Evolutionary conservation across 1,140 invertebrate genomes (phyloP), one percentile per base, ranked within the genome.

Genomic region (Aphaenogaster rudis): DNA sequence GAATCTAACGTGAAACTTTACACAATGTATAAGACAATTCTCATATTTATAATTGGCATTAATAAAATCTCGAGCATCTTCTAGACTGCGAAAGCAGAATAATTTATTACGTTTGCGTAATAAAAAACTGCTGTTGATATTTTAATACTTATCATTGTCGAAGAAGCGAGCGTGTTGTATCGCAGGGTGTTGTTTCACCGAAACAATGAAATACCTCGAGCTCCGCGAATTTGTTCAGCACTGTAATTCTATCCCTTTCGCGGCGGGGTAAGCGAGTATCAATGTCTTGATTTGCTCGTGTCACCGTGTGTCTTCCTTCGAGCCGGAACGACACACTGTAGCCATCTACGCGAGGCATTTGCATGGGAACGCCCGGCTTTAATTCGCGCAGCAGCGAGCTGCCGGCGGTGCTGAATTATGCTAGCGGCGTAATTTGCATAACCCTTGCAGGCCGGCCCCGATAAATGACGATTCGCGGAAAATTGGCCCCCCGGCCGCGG

Each of bases 401-500:
- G 90, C 88, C 87, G 88, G 86, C 88, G 89, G 66, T 89, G 80
- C 89, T 94, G 93, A 94, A 92, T 94, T 94, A 94, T 92, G 92
- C 91, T 89, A 88, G 87, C 88, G 89, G 91, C 85, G n/a, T 69
- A 85, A 94, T 94, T 94, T 94, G 93, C 93, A 94, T 94, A 94
- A 93, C 93, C 92, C 91, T 92, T 74, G 90, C 92, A 86, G 88
- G 87, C 85, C 87, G 88, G 88, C 85, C 72, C 72, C 93, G 91
- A 94, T 94, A 93, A 94, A 94, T 93, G 93, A 93, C 92, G 93
- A 94, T 94, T 93, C 93, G 91, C 90, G 93, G 89, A 94, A 93
- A 94, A 93, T 93, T 91, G 89, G 88, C 89, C 86, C 28, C 72
- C 86, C 59, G 80, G 69, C 57, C 74, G 69, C 64, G 81, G 69